phyloP scores from a whole-genome alignment of 2,113 vertebrate species.

The Apteryx owenii region DNA sequence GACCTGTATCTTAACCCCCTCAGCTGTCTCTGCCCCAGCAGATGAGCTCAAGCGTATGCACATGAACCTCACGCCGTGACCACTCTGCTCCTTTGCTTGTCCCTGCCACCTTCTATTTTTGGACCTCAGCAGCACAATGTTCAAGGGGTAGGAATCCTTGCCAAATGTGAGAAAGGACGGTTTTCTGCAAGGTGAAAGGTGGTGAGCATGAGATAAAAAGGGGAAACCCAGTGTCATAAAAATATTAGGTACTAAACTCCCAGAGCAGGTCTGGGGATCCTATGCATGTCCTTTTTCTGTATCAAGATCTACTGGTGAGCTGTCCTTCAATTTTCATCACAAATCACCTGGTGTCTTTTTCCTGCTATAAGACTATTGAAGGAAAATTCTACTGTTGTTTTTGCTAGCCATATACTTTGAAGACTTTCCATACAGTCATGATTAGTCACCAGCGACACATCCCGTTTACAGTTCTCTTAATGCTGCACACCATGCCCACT shows the following conservation, averaged over 20 bases:
- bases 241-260: neutral
- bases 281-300: neutral
- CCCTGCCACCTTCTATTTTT: neutral
- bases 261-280: neutral
- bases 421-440: neutral
- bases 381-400: conserved; percentile 1
- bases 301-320: neutral
- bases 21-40: neutral
- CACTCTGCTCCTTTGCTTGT: neutral
- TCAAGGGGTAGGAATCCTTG: neutral
- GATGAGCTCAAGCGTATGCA: neutral
- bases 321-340: neutral
- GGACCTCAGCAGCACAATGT: neutral
- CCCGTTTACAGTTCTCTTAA: neutral
- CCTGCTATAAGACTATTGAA: neutral
- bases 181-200: neutral
- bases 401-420: conserved; percentile 11
- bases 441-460: neutral
- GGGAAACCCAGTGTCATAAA: neutral
- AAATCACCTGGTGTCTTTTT: neutral
- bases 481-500: neutral
- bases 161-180: neutral
- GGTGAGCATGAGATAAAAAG: neutral
- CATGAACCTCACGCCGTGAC: neutral
- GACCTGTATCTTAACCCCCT: neutral